A percentile compares a stretch with the other conserved stretches of the same genome.
Evolutionary conservation across 2,113 vertebrate species (phyloP).

Genomic region (Pongo pygmaeus): DNA sequence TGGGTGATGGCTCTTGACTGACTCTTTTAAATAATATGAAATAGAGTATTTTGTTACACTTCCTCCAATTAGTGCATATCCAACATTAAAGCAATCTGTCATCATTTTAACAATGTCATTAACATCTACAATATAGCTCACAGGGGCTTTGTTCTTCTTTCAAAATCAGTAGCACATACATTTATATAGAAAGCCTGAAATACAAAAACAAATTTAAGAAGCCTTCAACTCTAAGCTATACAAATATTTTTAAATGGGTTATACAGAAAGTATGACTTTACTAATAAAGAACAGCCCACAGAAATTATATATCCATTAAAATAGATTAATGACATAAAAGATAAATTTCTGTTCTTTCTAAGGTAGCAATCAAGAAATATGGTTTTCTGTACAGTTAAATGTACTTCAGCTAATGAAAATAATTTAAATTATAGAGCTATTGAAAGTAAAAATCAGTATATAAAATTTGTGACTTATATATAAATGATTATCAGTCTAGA

Average conservation of each 20-base stretch:
- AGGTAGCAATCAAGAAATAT: constrained; percentile 52
- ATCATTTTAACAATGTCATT: constrained; percentile 85
- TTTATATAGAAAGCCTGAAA: constrained; percentile 80
- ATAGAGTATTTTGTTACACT: constrained; percentile 83
- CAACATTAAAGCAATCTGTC: constrained; percentile 86
- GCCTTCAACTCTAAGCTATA: constrained; percentile 80
- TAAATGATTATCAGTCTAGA: not conserved
- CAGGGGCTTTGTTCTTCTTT: constrained; percentile 83
- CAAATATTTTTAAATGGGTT: constrained; percentile 81
- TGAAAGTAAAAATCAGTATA: constrained; percentile 41
- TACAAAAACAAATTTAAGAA: constrained; percentile 83
- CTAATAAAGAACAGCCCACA: constrained; percentile 76
- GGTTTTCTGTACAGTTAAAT: constrained; percentile 30
- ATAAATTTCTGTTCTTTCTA: constrained; percentile 81
- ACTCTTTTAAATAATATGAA: constrained; percentile 82
- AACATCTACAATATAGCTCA: constrained; percentile 80
- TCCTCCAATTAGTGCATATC: constrained; percentile 84
- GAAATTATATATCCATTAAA: constrained; percentile 82
- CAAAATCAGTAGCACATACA: constrained; percentile 82
- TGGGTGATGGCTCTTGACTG: constrained; percentile 80
- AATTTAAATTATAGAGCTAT: constrained; percentile 35
- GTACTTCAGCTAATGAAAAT: constrained; percentile 41
- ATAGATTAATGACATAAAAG: constrained; percentile 82
- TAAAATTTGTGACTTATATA: constrained; percentile 5
- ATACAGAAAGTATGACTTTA: constrained; percentile 51